Conservation (phyloP, 2,113 vertebrate species). For the Tachysurus fulvidraco region DNA sequence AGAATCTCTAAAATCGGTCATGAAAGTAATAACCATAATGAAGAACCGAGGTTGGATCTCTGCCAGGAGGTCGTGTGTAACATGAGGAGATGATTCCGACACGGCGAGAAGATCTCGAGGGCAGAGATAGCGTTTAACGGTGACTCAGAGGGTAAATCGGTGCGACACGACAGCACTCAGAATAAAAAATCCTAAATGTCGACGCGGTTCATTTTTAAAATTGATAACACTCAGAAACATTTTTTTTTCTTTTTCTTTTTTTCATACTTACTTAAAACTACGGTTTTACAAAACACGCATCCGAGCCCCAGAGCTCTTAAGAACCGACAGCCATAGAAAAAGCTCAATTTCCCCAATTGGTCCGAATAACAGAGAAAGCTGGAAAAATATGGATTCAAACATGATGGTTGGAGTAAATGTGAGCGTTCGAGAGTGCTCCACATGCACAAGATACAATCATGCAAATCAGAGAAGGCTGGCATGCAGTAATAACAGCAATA, state of each 20-base stretch:
- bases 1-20: slow-evolving; percentile 36
- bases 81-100: neutral
- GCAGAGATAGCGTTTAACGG: neutral
- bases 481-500: neutral
- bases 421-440: neutral
- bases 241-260: neutral
- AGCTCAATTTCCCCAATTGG: neutral
- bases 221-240: too few relatives aligned
- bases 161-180: neutral
- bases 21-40: slow-evolving; percentile 6
- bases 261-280: neutral
- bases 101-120: neutral
- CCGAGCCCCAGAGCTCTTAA: neutral
- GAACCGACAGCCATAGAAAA: neutral
- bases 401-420: neutral
- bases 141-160: neutral
- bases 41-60: slow-evolving; percentile 2
- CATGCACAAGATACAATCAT: neutral
- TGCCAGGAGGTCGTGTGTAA: neutral
- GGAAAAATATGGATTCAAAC: neutral
- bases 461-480: neutral
- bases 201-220: neutral
- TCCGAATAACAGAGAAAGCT: neutral
- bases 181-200: neutral
- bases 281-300: neutral